Evolutionary conservation across 1,140 invertebrate species (phyloP), one percentile per base, ranked within the genome.

Genomic region (Panagrolaimus sp.): DNA sequence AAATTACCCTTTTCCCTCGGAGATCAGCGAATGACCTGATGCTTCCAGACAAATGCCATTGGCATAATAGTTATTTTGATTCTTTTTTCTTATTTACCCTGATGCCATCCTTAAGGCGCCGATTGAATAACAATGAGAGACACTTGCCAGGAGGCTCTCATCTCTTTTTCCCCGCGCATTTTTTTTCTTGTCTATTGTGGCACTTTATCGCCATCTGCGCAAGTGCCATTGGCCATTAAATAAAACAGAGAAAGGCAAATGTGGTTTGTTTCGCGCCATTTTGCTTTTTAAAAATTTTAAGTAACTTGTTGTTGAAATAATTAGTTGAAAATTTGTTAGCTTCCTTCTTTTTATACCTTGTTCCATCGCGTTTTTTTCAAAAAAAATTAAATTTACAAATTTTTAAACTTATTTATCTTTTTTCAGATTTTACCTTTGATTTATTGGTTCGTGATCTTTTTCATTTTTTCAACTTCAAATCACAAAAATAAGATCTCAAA

Each of bases 121-220:
- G 52, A 21, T 28, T n/a, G 21, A 21, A 12, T 14, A 21, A 17
- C 15, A 17, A 28, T 28, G 21, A 58, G 52, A 52, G 52, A 28
- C 15, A 58, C 52, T 58, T 21, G 15, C 21, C 12, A 21, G 21
- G 52, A 58, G 21, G 21, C 28, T 21, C 52, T 21, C 21, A 28
- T 28, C 21, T 58, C 21, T 21, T 21, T 58, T 58, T 58, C 28
- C 21, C 52, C 52, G 52, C 52, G 52, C 52, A 28, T 58, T 58
- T 21, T 58, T 21, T n/a, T 21, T 10, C 52, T 58, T 58, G 52
- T 28, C 52, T 28, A 58, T 28, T 58, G 52, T 21, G 52, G 52
- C 52, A 58, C 52, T 58, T 58, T 58, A 28, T 58, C 52, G 52
- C 52, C 52, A 58, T 21, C 52, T 58, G 52, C 52, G 52, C 52